phyloP scores from a whole-genome alignment of 2,888 invertebrate genomes.

The Parochlus steinenii region DNA sequence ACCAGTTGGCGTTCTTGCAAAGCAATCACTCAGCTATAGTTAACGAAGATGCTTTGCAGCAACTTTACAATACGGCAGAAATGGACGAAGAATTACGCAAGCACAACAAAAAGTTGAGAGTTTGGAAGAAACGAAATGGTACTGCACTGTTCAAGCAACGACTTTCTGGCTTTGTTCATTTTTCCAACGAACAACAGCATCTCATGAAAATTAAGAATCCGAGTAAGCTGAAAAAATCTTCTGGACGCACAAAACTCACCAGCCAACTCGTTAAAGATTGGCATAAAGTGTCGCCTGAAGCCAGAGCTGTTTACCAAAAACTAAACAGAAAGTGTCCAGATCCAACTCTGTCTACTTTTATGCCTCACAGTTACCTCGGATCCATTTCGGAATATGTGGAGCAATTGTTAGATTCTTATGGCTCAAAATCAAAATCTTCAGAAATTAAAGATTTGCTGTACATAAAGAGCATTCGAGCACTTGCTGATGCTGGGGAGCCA shows the following conservation, averaged over 20 bases:
- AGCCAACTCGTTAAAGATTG: constrained; percentile 48
- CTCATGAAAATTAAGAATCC: constrained; percentile 32
- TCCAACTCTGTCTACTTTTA: constrained; percentile 49
- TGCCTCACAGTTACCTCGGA: constrained; percentile 64
- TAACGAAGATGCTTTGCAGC: constrained; percentile 36
- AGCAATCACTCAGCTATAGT: constrained; percentile 56
- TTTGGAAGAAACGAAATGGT: constrained; percentile 44
- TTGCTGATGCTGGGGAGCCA: constrained; percentile 85
- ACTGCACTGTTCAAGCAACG: constrained; percentile 31
- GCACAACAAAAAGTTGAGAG: constrained; percentile 38
- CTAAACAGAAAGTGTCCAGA: constrained; percentile 42
- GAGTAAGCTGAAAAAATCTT: constrained; percentile 31
- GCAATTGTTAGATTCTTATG: constrained; percentile 43
- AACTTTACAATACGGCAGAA: constrained; percentile 39
- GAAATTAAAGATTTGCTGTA: constrained; percentile 54
- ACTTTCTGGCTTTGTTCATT: constrained; percentile 39
- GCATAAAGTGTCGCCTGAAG: constrained; percentile 41
- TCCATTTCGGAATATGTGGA: constrained; percentile 71
- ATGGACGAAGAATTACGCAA: constrained; percentile 34
- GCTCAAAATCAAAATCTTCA: too few species aligned
- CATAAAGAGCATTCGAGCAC: constrained; percentile 56
- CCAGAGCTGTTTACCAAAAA: too few species aligned
- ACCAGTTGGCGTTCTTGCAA: constrained; percentile 65
- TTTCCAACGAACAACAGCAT: constrained; percentile 35
- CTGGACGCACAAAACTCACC: constrained; percentile 41